Conservation (phyloP, 2,888 invertebrate species). For the Cheilosia pagana region DNA sequence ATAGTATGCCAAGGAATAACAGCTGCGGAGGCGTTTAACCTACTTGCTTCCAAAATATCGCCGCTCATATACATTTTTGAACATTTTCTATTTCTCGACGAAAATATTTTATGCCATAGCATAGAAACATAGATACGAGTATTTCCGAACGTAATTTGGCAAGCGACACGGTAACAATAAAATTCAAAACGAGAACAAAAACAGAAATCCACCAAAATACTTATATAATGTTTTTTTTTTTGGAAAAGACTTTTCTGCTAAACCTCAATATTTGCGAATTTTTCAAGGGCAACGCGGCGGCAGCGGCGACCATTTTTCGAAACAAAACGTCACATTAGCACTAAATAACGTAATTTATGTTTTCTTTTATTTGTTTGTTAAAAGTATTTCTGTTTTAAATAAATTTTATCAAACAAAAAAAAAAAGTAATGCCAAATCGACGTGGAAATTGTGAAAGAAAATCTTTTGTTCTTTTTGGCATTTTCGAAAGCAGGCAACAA, state of each 20-base stretch:
- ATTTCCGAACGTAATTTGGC: conserved; percentile 38
- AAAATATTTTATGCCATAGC: conserved; percentile 40
- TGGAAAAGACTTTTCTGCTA: background rate
- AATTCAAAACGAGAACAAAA: background rate
- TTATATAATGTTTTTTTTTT: background rate
- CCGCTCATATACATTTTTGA: conserved; percentile 46
- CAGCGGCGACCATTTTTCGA: conserved; percentile 10
- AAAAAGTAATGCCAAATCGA: background rate
- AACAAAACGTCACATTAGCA: conserved; percentile 36
- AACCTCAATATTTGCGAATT: conserved; percentile 12
- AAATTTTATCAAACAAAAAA: background rate
- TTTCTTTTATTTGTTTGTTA: background rate
- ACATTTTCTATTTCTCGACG: conserved; percentile 41
- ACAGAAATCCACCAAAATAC: background rate
- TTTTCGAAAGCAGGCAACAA: background rate
- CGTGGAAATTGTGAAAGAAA: background rate
- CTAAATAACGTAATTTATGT: conserved; percentile 45
- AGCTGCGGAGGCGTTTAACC: conserved; percentile 69
- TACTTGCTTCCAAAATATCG: conserved; percentile 67
- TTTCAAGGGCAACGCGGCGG: conserved; percentile 28
- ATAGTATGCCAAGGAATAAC: conserved; percentile 68
- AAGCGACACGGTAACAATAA: conserved; percentile 46
- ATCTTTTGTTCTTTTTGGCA: conserved; percentile 2
- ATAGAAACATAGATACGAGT: conserved; percentile 57
- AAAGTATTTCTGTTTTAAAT: background rate